phyloP scores from a whole-genome alignment of 2,888 invertebrate species.

The Cephonodes hylas region DNA sequence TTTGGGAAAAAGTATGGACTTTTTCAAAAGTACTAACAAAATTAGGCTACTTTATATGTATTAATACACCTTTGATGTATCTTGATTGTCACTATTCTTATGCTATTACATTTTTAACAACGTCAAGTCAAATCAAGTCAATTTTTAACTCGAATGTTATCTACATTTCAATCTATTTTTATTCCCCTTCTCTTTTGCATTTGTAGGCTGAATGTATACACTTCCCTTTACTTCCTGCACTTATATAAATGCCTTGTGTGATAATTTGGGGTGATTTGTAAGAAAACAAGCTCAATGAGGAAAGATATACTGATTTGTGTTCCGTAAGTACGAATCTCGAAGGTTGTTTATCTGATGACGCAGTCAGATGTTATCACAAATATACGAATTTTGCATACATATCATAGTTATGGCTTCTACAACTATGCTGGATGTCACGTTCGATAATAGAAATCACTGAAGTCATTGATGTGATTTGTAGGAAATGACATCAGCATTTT shows the following conservation, averaged over 20 bases:
- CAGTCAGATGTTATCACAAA: neutral
- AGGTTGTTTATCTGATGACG: neutral
- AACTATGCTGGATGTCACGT: constrained; percentile 14
- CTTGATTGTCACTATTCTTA: neutral
- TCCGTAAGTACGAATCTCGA: neutral
- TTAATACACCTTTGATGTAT: too few species aligned
- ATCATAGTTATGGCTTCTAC: constrained; percentile 1
- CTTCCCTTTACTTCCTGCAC: neutral
- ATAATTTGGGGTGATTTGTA: neutral
- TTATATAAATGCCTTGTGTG: neutral
- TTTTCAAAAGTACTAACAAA: too few species aligned
- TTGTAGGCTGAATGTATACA: neutral
- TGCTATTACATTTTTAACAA: neutral
- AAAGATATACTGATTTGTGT: neutral
- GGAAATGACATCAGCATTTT: constrained; percentile 61
- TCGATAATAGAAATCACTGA: constrained; percentile 11
- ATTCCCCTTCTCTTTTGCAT: neutral
- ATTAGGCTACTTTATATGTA: too few species aligned
- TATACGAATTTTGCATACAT: constrained; percentile 1
- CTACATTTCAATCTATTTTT: neutral
- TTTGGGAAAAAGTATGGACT: too few species aligned
- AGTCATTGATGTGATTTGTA: constrained; percentile 38
- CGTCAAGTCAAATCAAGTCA: neutral
- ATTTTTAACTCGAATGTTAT: neutral
- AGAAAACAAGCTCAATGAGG: neutral